phyloP scores from a whole-genome alignment of 2,113 vertebrate genomes.

The Eudyptes chrysolophus region DNA sequence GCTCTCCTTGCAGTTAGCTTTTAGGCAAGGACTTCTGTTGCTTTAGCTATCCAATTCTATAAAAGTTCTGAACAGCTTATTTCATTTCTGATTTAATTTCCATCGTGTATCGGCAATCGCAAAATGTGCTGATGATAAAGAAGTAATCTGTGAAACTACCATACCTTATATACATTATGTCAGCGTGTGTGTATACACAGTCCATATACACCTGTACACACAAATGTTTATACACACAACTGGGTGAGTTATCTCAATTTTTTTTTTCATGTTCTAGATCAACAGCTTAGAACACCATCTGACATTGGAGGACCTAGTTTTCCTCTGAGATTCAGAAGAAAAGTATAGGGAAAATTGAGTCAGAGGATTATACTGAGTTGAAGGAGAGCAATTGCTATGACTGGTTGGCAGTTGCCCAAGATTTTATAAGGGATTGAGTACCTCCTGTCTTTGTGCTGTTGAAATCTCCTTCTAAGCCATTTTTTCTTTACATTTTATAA shows the following conservation, averaged over 20 bases:
- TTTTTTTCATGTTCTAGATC: neutral
- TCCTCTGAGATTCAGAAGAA: neutral
- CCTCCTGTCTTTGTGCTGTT: neutral
- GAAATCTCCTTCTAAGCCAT: neutral
- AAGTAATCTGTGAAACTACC: neutral
- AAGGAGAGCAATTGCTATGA: neutral
- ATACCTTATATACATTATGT: neutral
- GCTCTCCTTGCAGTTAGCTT: neutral
- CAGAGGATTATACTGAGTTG: neutral
- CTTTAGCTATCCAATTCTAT: neutral
- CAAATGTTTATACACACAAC: neutral
- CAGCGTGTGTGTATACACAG: neutral
- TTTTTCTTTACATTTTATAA: neutral
- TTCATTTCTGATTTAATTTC: neutral
- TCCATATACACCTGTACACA: neutral
- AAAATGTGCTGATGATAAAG: neutral
- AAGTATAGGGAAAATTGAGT: neutral
- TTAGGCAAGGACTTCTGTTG: neutral
- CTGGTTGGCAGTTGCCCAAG: neutral
- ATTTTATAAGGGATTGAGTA: neutral
- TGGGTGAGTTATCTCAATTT: neutral
- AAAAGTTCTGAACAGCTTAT: neutral
- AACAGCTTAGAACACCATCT: neutral
- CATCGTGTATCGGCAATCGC: rapidly evolving
- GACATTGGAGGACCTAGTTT: neutral